Base-by-base conservation (phyloP, 2,113 vertebrate species). In the Cyanocitta stelleri region DNA sequence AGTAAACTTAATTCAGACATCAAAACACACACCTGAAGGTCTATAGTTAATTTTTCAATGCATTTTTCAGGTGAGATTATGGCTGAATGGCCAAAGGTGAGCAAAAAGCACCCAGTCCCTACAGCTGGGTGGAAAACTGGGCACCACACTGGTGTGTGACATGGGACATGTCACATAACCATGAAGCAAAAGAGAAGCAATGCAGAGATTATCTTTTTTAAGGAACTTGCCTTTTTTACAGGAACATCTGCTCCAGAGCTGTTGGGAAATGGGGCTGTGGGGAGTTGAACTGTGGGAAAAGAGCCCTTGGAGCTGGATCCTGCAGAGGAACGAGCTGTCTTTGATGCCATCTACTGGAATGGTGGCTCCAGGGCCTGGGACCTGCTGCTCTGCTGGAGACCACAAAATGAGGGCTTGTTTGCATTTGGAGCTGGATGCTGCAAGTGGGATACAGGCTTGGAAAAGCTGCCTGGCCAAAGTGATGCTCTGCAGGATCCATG, bases 271-370 rank as follows among this genome's bases (percentile, higher is more conserved):
- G 63, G 59, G 82, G 61, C 35, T 81, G 49, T 5, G 26, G 43
- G 44, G 51, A 90, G 35, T 27, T 78, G 64, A 79, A 68, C 32
- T 80, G n/a, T 5, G 29, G 74, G 48, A 51, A 90, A 41, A 30
- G 51, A 69, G 49, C 49, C 49, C 79, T 43, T 26, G 79, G 62
- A 82, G 62, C 71, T 0, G 0, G 11, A 56, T 44, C 9, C 4
- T 11, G 68, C 67, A 69, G 69, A 89, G 55, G 89, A 91, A 96
- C 2, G 56, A 3, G 8, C 80, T 96, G 96, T 91, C 81, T 95
- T 92, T 91, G 92, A 94, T 97, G 97, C 97, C 97, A 97, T 89
- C 97, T 97, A 74, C 96, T 91, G 97, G 96, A 78, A 90, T 35
- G 87, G 79, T 64, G 80, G 37, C 78, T 77, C 54, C 80, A 83